Conservation (phyloP, 2,797 vertebrate species). For the Alosa sapidissima region DNA sequence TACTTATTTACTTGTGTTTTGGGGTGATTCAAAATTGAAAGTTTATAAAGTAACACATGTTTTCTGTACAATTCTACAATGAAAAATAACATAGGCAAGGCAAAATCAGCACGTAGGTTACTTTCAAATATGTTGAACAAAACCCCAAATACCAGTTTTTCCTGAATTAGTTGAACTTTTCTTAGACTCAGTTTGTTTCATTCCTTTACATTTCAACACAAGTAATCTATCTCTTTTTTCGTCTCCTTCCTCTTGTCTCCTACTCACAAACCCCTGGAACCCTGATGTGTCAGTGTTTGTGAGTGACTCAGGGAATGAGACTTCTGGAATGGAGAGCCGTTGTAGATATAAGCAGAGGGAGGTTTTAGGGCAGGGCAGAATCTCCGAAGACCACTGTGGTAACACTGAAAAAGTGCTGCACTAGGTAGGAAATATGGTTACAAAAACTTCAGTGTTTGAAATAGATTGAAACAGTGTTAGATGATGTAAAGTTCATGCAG, state of each 20-base stretch:
- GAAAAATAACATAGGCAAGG: too few relatives aligned
- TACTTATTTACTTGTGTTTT: background rate
- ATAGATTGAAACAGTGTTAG: background rate
- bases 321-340: background rate
- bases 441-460: background rate
- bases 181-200: background rate
- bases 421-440: background rate
- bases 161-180: background rate
- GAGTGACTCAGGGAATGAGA: background rate
- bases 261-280: background rate
- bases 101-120: background rate
- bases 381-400: background rate
- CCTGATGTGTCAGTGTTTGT: background rate
- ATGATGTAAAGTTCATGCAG: background rate
- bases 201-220: background rate
- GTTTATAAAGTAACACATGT: background rate
- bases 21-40: background rate
- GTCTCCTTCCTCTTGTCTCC: background rate
- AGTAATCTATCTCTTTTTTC: background rate
- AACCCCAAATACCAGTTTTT: background rate
- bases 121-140: background rate
- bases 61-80: background rate
- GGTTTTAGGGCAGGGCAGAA: background rate
- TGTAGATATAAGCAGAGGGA: background rate
- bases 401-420: background rate